These are phyloP conservation scores for Drosophila asahinai DNA, from an alignment of 1,140 invertebrate species.

Conservation along the genomic window DNA sequence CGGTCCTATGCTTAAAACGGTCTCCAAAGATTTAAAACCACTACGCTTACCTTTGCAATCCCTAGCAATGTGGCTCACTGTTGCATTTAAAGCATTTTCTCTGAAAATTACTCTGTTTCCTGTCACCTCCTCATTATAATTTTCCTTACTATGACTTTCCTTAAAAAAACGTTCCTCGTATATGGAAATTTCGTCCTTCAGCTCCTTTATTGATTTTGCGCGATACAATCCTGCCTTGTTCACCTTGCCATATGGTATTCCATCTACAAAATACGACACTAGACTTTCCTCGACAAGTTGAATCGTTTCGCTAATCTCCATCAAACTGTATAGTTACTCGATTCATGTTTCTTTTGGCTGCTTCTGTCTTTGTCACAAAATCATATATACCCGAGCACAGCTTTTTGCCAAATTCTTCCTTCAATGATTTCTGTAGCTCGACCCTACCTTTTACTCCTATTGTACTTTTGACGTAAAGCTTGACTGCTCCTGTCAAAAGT, in stretches of 20 bases:
- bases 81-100: not conserved
- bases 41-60: not conserved
- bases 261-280: slow-evolving; percentile 4
- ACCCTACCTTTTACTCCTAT: not conserved
- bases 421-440: not conserved
- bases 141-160: not conserved
- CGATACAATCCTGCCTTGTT: slow-evolving; percentile 4
- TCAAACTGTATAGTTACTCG: slow-evolving; percentile 1
- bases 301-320: slow-evolving; percentile 1
- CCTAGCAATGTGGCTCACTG: not conserved
- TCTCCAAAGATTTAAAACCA: not conserved
- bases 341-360: not conserved
- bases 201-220: slow-evolving; percentile 1
- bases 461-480: not conserved
- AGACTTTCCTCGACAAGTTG: not conserved
- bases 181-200: too few relatives aligned
- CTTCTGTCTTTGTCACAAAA: not conserved
- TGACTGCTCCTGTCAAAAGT: too few relatives aligned
- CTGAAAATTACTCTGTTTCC: not conserved
- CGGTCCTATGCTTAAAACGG: too few relatives aligned
- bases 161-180: not conserved
- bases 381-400: not conserved
- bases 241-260: not conserved
- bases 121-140: not conserved
- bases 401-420: not conserved